Evolutionary conservation across 2,888 invertebrate genomes (phyloP), one percentile per base, ranked within the genome.

Genomic region (Volucella bombylans): DNA sequence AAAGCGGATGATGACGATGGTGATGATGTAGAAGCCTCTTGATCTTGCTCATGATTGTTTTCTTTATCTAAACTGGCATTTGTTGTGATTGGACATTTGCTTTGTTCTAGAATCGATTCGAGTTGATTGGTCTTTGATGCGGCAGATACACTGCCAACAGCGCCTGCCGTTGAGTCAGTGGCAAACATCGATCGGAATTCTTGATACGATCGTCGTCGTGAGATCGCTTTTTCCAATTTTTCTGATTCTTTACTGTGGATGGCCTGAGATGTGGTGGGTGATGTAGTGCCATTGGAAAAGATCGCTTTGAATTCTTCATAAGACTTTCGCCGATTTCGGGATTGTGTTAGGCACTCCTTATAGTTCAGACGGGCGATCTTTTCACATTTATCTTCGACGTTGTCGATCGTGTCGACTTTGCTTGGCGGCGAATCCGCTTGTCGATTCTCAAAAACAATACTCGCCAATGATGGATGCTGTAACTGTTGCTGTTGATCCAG

Each of bases 271-370:
- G 67, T 18, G 14, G 45, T 55, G 11, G 54, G 45, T 4, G 72
- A 49, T 23, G 50, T 11, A 12, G 64, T 10, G n/a, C 85, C 85
- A 54, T 59, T 65, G 38, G 87, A 86, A 87, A 92, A 92, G 86
- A 91, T 89, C 23, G 91, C 91, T 87, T 92, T 92, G 82, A 92
- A 92, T 87, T 92, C 92, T 81, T 92, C 92, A 82, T 92, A 92
- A 41, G 92, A 92, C 82, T 92, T 92, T 78, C 92, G 90, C 8
- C 92, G 90, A 86, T 92, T 92, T 14, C 91, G 89, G 12, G 92
- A 92, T 86, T 92, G 92, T 61, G 90, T 91, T 72, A 92, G 86
- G 39, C 92, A 92, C 77, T 92, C 92, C 82, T 91, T 92, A 67
- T 91, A 89, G 86, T 90, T 91, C 65, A 90, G 89, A 62, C 90